Percentiles rank a stretch among this genome's conserved stretches.
Evolutionary conservation across 2,113 vertebrate genomes (phyloP).

Genomic region (Cercopithecus mona): DNA sequence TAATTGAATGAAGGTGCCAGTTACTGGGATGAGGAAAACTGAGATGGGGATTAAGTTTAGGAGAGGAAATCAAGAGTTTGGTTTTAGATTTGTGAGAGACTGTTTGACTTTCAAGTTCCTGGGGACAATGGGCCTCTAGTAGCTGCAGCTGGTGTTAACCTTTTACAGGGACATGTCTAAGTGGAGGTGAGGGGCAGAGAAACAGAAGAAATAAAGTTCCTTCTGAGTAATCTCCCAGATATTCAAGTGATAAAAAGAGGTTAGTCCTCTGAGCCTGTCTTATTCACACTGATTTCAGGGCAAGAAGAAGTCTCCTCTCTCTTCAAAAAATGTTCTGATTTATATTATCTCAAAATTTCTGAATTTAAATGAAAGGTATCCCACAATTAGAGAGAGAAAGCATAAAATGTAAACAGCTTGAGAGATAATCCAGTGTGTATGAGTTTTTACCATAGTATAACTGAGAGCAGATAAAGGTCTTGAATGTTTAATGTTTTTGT

Average conservation of each 20-base stretch:
- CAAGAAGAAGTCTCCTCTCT: neutral
- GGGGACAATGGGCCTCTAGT: neutral
- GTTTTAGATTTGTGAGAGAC: neutral
- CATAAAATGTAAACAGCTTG: constrained; percentile 1
- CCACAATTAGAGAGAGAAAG: neutral
- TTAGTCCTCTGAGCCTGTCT: neutral
- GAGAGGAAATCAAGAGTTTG: neutral
- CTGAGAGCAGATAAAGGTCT: neutral
- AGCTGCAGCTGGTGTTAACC: neutral
- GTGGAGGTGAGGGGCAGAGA: neutral
- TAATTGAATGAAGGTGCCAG: constrained; percentile 17
- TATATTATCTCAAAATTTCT: neutral
- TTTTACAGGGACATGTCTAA: neutral
- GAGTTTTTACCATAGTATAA: neutral
- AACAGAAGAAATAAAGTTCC: neutral
- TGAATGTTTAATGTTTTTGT: neutral
- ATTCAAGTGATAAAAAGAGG: neutral
- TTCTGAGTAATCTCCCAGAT: neutral
- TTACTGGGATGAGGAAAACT: neutral
- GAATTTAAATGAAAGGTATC: constrained; percentile 20
- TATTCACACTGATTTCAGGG: neutral
- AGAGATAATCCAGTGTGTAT: neutral
- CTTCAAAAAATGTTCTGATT: neutral
- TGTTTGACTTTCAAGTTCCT: neutral
- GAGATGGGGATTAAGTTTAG: neutral